These are phyloP conservation scores for Aphidius ervi DNA, from an alignment of 1,140 invertebrate species.

Conservation along the genomic window DNA sequence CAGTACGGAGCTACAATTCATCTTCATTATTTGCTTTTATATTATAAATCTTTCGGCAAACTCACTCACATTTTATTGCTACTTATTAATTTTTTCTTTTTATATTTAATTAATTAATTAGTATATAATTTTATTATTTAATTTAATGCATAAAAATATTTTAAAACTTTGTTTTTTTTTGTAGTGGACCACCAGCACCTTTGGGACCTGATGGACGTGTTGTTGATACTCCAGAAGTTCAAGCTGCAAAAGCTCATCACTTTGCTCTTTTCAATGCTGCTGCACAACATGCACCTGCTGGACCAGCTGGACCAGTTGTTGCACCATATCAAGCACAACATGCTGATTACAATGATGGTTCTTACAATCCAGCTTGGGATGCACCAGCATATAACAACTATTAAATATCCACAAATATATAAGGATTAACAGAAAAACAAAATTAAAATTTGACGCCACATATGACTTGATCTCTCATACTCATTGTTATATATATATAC, in stretches of 20 bases:
- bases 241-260: conserved; percentile 60
- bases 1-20: conserved; percentile 2
- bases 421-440: neutral
- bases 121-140: conserved; percentile 3
- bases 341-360: conserved; percentile 20
- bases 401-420: neutral
- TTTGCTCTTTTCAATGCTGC: conserved; percentile 58
- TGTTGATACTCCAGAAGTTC: conserved; percentile 62
- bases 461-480: too few species aligned
- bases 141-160: neutral
- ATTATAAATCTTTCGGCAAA: too few species aligned
- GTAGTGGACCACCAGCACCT: conserved; percentile 50
- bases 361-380: conserved; percentile 36
- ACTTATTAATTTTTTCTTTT: too few species aligned
- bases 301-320: conserved; percentile 29
- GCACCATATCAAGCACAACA: conserved; percentile 2
- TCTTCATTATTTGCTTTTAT: conserved; percentile 1
- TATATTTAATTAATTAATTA: too few species aligned
- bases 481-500: too few species aligned
- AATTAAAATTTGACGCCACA: too few species aligned
- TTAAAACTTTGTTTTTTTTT: conserved; percentile 2
- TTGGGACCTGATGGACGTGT: conserved; percentile 56
- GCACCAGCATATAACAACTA: conserved; percentile 25
- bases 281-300: conserved; percentile 50
- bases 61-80: too few species aligned